Base-by-base conservation (phyloP, 2,888 invertebrate genomes). In the Macrosoma leucophasiata region DNA sequence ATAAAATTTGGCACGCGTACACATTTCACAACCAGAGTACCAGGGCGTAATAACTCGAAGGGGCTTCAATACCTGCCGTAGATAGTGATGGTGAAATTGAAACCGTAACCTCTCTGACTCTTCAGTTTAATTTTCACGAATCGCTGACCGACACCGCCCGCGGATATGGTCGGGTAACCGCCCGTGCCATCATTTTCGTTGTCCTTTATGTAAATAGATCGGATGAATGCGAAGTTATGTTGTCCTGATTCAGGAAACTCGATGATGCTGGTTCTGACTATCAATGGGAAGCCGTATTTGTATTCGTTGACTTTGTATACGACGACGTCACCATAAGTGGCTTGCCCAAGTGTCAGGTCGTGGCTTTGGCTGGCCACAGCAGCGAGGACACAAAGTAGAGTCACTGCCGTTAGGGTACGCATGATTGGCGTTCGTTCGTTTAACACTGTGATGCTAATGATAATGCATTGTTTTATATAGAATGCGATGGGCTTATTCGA, bases 31-130 rank as follows among this genome's bases (percentile, higher is more conserved):
- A 43, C 32, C 28, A 10, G 48, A 40, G 39, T 52, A 52, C 49
- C 35, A 56, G 55, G 49, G 27, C 28, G 17, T 6, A 41, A 54
- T 46, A 41, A 40, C 12, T 34, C 31, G 24, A n/a, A n/a, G n/a
- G n/a, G n/a, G n/a, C n/a, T 13, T 52, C 48, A 74, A 43, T 67
- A 81, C 62, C 72, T 68, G 43, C 82, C 85, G 24, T 79, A 84
- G 14, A 85, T 61, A 0, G 75, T 68, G 2, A 85, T 45, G 0
- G 82, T 77, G 42, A 84, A 85, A 49, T 84, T 81, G 17, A 84
- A 62, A 0, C 84, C 81, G 24, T 41, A 30, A 2, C 64, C 56
- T 13, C 78, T 56, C 43, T 84, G 84, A 19, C 79, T 75, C 51
- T 79, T 79, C 43, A 85, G 45, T 36, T 82, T 77, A 36, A 85